phyloP scores from a whole-genome alignment of 64 coral and sea anemone species.

The Acropora tenuis region DNA sequence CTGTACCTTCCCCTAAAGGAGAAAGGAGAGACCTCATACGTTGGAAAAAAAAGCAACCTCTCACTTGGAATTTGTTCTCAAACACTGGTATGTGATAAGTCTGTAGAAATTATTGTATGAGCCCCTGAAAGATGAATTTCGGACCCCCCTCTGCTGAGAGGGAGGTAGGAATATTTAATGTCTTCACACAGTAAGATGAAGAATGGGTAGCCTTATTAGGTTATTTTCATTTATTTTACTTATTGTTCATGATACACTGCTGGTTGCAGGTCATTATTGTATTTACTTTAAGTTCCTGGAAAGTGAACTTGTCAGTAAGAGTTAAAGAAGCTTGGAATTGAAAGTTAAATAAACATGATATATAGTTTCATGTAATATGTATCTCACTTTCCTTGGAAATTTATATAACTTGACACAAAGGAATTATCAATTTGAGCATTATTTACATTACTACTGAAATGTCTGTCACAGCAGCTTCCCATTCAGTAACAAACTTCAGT shows the following conservation, averaged over 20 bases:
- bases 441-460: neutral
- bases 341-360: neutral
- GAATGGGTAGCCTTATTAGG: neutral
- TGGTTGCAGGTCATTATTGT: neutral
- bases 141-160: neutral
- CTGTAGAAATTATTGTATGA: neutral
- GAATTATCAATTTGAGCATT: neutral
- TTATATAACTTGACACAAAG: neutral
- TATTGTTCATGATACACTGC: conserved; percentile 7
- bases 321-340: too few relatives aligned
- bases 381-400: neutral
- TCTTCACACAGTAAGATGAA: neutral
- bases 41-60: neutral
- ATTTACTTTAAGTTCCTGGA: neutral
- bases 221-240: conserved; percentile 3
- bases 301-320: neutral
- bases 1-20: too few relatives aligned
- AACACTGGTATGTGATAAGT: neutral
- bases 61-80: neutral
- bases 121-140: neutral
- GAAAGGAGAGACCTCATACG: too few relatives aligned
- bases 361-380: neutral
- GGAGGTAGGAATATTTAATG: too few relatives aligned
- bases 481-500: neutral
- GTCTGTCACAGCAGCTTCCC: neutral